phyloP scores from a whole-genome alignment of 2,888 invertebrate species.

The Napeogenes sylphis region DNA sequence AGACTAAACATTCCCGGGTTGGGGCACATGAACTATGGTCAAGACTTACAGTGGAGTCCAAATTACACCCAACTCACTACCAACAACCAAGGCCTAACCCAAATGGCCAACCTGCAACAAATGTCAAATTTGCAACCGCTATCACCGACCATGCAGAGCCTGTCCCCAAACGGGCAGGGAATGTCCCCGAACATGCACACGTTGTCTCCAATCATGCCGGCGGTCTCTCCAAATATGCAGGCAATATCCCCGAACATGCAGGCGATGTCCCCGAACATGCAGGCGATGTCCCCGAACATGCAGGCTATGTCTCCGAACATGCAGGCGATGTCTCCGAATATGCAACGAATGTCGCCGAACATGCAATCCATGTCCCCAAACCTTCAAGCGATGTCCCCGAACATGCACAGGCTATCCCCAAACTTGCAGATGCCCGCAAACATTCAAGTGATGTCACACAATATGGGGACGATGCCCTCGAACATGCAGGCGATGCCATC shows the following conservation, averaged over 20 bases:
- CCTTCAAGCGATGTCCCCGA: conserved; percentile 15
- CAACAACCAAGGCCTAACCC: conserved; percentile 28
- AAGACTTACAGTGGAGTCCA: conserved; percentile 31
- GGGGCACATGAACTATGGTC: conserved; percentile 29
- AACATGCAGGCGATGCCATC: conserved; percentile 34
- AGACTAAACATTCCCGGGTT: conserved; percentile 29
- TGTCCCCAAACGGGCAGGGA: conserved; percentile 10
- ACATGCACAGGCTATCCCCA: conserved; percentile 23
- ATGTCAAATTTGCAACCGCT: conserved; percentile 7
- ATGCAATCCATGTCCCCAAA: conserved; percentile 9
- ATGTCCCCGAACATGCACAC: conserved; percentile 7
- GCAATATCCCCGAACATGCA: conserved; percentile 22
- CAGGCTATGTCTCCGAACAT: conserved; percentile 10
- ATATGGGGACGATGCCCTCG: conserved; percentile 20
- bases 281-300: conserved; percentile 14
- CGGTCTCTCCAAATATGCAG: conserved; percentile 30
- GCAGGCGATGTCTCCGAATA: conserved; percentile 11
- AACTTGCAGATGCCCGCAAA: conserved; percentile 21
- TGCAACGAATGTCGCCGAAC: conserved; percentile 17
- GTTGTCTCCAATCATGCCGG: conserved; percentile 23
- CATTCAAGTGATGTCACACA: conserved; percentile 24
- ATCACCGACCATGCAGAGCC: not conserved
- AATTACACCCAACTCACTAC: conserved; percentile 29
- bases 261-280: conserved; percentile 13
- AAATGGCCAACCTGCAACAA: conserved; percentile 12